Base-by-base conservation (phyloP, 1,140 invertebrate genomes). In the Drosophila dunni region DNA sequence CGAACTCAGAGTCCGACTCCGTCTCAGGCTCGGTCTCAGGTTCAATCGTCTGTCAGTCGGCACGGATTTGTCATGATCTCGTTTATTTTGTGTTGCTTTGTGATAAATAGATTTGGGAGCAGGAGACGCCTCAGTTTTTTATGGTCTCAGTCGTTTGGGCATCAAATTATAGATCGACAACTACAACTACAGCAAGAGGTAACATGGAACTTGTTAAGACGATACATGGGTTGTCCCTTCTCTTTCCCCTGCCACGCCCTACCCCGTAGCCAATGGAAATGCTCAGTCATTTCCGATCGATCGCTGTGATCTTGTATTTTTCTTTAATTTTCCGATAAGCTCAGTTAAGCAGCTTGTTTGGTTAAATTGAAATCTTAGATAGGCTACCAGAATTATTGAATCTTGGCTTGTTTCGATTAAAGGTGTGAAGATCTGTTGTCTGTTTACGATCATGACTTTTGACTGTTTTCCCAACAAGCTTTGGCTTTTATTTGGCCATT, bases 41-140 rank as follows among this genome's bases (percentile, higher is more conserved):
- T 36, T 68, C 34, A 24, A 7, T 17, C 48, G 46, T 77, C 77
- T 57, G 71, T 62, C 80, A 84, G 80, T 76, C 74, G 80, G 74
- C 77, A 80, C 58, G 67, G 61, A 83, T 80, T 82, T 84, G 70
- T 83, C 81, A 83, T 61, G 81, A 83, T 84, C 81, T 83, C 68
- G 73, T 83, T 83, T 83, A 79, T 80, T 77, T 66, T 80, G 77
- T 48, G 44, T 61, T 45, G 48, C 62, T 64, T 29, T 51, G 60
- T 83, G 81, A 84, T 83, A 83, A 83, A 83, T 83, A 73, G 81
- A 56, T 73, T 58, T 69, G 53, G 24, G 65, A 57, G 71, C 17
- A 20, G 61, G 17, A 38, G 50, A 29, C 62, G 54, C 57, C 66
- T 38, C 10, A 53, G 56, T 68, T 83, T 83, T 79, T 83, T 83